Percentiles rank a stretch among this genome's conserved stretches.
Conservation (phyloP, 2,797 vertebrate genomes). For the Cichlasoma orientale region DNA sequence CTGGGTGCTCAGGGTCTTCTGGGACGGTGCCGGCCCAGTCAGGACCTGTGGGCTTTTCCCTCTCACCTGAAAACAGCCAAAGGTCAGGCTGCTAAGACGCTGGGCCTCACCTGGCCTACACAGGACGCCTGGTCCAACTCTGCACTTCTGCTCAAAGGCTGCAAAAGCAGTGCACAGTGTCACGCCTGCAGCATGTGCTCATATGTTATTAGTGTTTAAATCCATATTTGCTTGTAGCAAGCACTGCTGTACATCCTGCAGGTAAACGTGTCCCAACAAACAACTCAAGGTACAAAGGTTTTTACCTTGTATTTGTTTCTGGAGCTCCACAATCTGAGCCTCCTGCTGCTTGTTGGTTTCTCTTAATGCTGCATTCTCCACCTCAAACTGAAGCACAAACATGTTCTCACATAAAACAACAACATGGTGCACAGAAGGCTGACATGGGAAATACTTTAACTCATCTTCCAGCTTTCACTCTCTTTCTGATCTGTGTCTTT, state of each 20-base stretch:
- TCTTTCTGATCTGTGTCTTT: background rate
- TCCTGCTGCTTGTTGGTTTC: slow-evolving; percentile 90
- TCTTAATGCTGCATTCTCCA: slow-evolving; percentile 92
- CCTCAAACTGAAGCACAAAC: slow-evolving; percentile 85
- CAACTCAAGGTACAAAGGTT: background rate
- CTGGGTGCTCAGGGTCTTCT: slow-evolving; percentile 74
- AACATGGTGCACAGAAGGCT: background rate
- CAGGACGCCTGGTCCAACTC: slow-evolving; percentile 16
- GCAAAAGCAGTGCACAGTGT: background rate
- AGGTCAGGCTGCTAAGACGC: slow-evolving; percentile 92
- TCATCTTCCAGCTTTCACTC: background rate
- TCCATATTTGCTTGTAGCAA: background rate
- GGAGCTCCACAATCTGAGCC: slow-evolving; percentile 87
- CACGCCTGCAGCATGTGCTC: background rate
- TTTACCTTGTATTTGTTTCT: slow-evolving; percentile 89
- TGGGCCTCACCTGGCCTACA: slow-evolving; percentile 85
- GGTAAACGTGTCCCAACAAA: background rate
- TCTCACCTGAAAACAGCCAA: slow-evolving; percentile 93
- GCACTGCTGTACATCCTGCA: background rate
- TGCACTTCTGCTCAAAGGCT: slow-evolving; percentile 74
- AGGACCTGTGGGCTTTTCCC: slow-evolving; percentile 89
- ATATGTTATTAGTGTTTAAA: background rate
- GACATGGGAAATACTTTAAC: background rate
- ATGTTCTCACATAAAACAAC: background rate
- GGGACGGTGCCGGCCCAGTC: slow-evolving; percentile 80